Conservation (phyloP, 2,888 invertebrate genomes). For the Alcis repandata region DNA sequence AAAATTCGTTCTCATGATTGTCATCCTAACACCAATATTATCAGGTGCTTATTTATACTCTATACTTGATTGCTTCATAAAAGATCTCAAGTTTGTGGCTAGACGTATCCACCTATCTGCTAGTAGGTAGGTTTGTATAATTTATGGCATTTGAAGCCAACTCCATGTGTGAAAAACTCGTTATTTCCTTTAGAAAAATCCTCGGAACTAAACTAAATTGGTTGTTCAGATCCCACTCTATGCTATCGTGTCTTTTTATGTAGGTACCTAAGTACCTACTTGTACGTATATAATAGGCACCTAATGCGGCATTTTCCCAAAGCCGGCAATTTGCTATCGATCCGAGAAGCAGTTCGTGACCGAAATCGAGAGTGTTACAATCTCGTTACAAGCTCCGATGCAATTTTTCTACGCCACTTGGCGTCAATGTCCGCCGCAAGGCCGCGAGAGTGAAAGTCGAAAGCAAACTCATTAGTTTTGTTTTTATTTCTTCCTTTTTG, state of each 20-base stretch:
- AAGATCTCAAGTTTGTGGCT: too few species aligned
- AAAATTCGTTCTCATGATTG: too few species aligned
- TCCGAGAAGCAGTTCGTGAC: conserved; percentile 53
- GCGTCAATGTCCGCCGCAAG: conserved; percentile 73
- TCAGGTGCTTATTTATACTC: too few species aligned
- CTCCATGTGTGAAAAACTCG: too few species aligned
- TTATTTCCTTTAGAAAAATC: too few species aligned
- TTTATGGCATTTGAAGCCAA: too few species aligned
- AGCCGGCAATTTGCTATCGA: conserved; percentile 14
- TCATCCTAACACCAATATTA: too few species aligned
- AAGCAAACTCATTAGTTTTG: conserved; percentile 65
- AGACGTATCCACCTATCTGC: too few species aligned
- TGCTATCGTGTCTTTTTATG: background rate
- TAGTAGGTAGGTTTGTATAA: too few species aligned
- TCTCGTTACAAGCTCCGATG: conserved; percentile 52
- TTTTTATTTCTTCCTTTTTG: conserved; percentile 55
- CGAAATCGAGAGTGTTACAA: conserved; percentile 63
- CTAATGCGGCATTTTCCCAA: conserved; percentile 1
- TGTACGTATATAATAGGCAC: background rate
- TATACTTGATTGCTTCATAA: too few species aligned
- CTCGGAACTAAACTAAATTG: too few species aligned
- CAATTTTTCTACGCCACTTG: conserved; percentile 62
- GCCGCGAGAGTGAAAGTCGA: conserved; percentile 76
- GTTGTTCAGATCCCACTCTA: too few species aligned
- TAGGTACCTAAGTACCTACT: background rate